Percentiles rank a stretch among this genome's conserved stretches.
Evolutionary conservation across 2,888 invertebrate species (phyloP).

Genomic region (Steinernema carpocapsae): DNA sequence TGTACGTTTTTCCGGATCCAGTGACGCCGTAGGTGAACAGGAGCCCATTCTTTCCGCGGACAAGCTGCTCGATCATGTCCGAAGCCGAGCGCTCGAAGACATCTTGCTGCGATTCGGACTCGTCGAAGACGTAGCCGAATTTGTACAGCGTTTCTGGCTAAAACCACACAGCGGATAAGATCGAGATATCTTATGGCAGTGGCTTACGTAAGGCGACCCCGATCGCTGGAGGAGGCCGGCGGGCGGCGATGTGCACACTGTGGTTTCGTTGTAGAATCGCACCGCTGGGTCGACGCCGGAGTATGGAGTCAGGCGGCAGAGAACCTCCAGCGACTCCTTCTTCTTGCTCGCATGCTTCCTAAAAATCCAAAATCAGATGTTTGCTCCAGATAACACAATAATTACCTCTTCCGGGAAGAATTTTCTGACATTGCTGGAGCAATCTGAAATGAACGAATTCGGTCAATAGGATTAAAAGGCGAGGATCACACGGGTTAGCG

Average conservation of each 20-base stretch:
- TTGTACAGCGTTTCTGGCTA: constrained; percentile 75
- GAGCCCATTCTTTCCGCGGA: constrained; percentile 84
- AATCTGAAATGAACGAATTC: background rate
- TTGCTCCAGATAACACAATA: background rate
- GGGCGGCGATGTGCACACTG: constrained; percentile 52
- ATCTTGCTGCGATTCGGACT: constrained; percentile 80
- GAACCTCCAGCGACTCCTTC: constrained; percentile 51
- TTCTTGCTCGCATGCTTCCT: constrained; percentile 16
- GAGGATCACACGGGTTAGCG: background rate
- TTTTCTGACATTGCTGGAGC: background rate
- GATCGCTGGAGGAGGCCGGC: constrained; percentile 41
- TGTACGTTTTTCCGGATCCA: constrained; percentile 88
- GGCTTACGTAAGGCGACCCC: constrained; percentile 47
- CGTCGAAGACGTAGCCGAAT: constrained; percentile 82
- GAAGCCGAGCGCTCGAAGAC: constrained; percentile 83
- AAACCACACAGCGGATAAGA: constrained; percentile 25
- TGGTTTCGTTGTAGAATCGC: constrained; percentile 50
- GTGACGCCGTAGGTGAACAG: constrained; percentile 87
- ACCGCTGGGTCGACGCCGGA: constrained; percentile 53
- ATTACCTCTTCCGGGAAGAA: background rate
- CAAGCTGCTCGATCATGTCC: constrained; percentile 82
- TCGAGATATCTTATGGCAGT: constrained; percentile 24
- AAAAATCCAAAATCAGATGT: background rate
- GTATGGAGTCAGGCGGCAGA: constrained; percentile 61
- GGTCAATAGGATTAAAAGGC: background rate